These are phyloP conservation scores for Ephestia elutella DNA, from an alignment of 1,140 invertebrate genomes.

Conservation along the genomic window DNA sequence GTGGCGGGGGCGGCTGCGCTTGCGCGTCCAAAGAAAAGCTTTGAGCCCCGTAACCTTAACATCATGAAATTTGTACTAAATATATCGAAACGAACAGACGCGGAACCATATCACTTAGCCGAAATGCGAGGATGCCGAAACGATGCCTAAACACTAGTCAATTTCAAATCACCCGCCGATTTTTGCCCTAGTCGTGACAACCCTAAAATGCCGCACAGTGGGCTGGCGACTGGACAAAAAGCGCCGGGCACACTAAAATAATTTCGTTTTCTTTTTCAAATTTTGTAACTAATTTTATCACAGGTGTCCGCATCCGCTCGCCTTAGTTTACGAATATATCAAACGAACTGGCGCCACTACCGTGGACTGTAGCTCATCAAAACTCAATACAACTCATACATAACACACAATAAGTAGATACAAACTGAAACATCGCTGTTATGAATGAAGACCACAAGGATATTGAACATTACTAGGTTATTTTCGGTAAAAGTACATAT, in stretches of 20 bases:
- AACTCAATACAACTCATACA: slow-evolving; percentile 40
- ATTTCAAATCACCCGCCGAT: slow-evolving; percentile 28
- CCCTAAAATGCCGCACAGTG: slow-evolving; percentile 11
- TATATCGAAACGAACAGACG: slow-evolving; percentile 65
- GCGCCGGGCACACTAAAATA: slow-evolving; percentile 39
- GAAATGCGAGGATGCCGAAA: slow-evolving; percentile 73
- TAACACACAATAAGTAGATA: slow-evolving; percentile 48
- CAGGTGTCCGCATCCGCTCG: slow-evolving; percentile 61
- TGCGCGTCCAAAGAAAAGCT: slow-evolving; percentile 66
- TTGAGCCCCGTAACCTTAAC: slow-evolving; percentile 74
- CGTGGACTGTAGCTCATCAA: slow-evolving; percentile 46
- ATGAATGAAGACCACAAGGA: slow-evolving; percentile 72
- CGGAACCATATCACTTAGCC: slow-evolving; percentile 66
- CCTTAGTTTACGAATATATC: slow-evolving; percentile 66
- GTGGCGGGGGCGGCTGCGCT: slow-evolving; percentile 39
- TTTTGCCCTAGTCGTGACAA: background rate
- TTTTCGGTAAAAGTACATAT: slow-evolving; percentile 43
- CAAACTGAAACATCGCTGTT: slow-evolving; percentile 65
- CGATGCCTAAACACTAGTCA: slow-evolving; percentile 67
- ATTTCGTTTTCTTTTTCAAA: slow-evolving; percentile 58
- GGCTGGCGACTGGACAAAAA: slow-evolving; percentile 19
- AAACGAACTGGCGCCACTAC: slow-evolving; percentile 50
- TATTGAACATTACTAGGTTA: slow-evolving; percentile 58
- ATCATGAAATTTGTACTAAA: slow-evolving; percentile 76
- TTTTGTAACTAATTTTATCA: slow-evolving; percentile 71